These are phyloP conservation scores for Hafferia zeledoni DNA, from an alignment of 2,797 vertebrate species.

Conservation along the genomic window DNA sequence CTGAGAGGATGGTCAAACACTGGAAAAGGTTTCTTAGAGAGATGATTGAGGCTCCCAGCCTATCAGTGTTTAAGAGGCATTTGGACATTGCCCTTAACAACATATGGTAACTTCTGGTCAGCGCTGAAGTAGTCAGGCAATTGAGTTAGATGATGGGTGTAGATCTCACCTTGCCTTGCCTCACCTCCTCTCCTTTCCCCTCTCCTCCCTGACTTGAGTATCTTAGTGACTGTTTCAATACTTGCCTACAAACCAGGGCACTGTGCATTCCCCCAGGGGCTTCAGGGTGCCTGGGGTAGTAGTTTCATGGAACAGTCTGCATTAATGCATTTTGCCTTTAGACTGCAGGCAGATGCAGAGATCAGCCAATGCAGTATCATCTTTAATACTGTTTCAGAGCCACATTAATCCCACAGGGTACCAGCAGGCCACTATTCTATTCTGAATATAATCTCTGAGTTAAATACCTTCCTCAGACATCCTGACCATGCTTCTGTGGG, in stretches of 20 bases:
- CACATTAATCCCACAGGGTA: not conserved
- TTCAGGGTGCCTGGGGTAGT: not conserved
- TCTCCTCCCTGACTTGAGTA: not conserved
- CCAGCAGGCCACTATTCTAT: not conserved
- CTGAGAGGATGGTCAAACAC: not conserved
- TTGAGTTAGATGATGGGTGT: not conserved
- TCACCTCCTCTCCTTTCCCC: not conserved
- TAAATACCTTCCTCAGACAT: not conserved
- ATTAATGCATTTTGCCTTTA: not conserved
- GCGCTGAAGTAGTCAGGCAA: not conserved
- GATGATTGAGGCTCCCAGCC: not conserved
- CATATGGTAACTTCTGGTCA: not conserved
- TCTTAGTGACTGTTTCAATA: not conserved
- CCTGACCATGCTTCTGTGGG: not conserved
- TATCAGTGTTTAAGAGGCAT: not conserved
- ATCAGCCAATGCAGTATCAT: not conserved
- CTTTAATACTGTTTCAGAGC: not conserved
- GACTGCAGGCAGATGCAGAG: not conserved
- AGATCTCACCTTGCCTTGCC: too few relatives aligned
- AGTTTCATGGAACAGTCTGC: not conserved
- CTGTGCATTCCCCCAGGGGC: fast-evolving
- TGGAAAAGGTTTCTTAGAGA: not conserved
- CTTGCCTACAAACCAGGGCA: not conserved
- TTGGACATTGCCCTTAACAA: not conserved
- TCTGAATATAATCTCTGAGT: slow-evolving; percentile 10